A percentile compares a stretch with the other conserved stretches of the same genome.
Evolutionary conservation across 2,797 vertebrate species (phyloP).

Genomic region (Parotocinclus haroldoi): DNA sequence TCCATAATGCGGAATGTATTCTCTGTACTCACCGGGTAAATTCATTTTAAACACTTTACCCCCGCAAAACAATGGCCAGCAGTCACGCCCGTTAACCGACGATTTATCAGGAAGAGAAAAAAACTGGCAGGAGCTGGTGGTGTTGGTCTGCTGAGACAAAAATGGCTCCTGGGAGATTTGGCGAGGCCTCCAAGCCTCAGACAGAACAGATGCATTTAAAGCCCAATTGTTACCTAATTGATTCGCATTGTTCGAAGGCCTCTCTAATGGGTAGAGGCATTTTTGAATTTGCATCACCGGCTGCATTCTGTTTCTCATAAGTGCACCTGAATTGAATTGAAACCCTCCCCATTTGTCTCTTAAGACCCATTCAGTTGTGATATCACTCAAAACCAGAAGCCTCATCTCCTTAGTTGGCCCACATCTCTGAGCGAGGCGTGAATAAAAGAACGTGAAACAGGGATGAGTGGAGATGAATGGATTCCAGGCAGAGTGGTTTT

Average conservation of each 20-base stretch:
- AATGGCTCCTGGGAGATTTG: conserved; percentile 62
- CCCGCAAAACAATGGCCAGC: conserved; percentile 73
- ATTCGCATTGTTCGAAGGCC: conserved; percentile 32
- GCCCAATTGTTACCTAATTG: conserved; percentile 41
- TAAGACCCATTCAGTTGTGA: neutral
- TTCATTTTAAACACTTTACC: conserved; percentile 92
- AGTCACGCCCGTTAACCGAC: conserved; percentile 80
- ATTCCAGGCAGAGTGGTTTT: conserved; percentile 20
- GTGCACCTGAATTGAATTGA: no score
- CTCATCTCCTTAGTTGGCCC: conserved; percentile 20
- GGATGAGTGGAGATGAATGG: conserved; percentile 39
- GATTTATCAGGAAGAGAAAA: conserved; percentile 69
- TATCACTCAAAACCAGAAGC: neutral
- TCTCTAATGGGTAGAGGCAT: neutral
- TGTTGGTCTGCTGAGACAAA: conserved; percentile 37
- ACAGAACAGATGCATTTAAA: conserved; percentile 60
- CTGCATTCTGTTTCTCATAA: neutral
- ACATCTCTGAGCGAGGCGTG: neutral
- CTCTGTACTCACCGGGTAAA: conserved; percentile 82
- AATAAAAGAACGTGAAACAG: conserved; percentile 24
- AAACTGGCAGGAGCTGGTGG: conserved; percentile 33
- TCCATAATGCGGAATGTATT: conserved; percentile 87
- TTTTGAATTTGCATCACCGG: no score
- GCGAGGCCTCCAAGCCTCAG: conserved; percentile 46
- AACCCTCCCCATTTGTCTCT: no score